Base-by-base conservation (phyloP, 2,888 invertebrate genomes). In the Belgica antarctica region DNA sequence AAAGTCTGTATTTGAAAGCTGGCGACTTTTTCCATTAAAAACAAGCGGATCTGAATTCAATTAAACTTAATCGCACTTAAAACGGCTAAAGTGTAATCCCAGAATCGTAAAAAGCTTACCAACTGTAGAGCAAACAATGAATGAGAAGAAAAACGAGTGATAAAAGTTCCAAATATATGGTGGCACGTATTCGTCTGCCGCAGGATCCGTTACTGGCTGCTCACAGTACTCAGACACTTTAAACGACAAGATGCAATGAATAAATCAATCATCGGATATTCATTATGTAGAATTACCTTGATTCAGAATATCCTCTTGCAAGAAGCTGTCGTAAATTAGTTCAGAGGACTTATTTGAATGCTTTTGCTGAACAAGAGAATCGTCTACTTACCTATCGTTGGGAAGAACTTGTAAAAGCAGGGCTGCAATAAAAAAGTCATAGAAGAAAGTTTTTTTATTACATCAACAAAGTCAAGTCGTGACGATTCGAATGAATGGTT, bases 71-170 rank as follows among this genome's bases (percentile, higher is more conserved):
- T 15, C 15, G 41, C 41, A n/a, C 41, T n/a, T 41, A 15, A 41
- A n/a, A n/a, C n/a, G n/a, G 41, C 41, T 41, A 7, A 10, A n/a
- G 5, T 41, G n/a, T n/a, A n/a, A n/a, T n/a, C n/a, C n/a, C n/a
- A n/a, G n/a, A n/a, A n/a, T n/a, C n/a, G 15, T 41, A 41, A 41
- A 41, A 41, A 71, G 75, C 83, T 82, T 81, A 90, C 92, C 95
- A 74, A 95, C 92, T 4, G 94, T 95, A 77, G 92, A 94, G 76
- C 93, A 90, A 65, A 94, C 92, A 15, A 94, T 94, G 75, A 94
- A 89, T 2, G 93, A 89, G 78, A 94, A 94, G 81, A 94, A 94
- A 76, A 94, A 88, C 0, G 94, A 89, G 79, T 94, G 94, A 78
- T 93, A 94, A 79, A 90, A 94, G 76, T 91, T 92, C 94, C 94